Conservation (phyloP, 2,113 vertebrate species). For the Tricholaema leucomelas region DNA sequence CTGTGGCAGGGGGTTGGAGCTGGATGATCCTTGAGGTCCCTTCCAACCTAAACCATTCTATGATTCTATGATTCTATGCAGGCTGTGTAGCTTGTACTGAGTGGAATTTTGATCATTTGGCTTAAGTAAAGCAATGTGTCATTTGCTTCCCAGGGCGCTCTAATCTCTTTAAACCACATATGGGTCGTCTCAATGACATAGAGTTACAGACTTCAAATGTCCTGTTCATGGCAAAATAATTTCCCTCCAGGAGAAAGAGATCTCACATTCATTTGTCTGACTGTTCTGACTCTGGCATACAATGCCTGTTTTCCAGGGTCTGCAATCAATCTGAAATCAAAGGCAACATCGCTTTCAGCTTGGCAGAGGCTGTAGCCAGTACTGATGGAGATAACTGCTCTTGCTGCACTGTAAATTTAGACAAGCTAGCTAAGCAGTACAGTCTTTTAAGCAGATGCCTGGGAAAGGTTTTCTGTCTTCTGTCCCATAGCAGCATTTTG, state of each 20-base stretch:
- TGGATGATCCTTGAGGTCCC: no score
- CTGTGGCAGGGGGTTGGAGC: no score
- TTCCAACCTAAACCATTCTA: no score
- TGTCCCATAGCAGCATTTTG: not conserved
- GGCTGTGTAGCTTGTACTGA: not conserved
- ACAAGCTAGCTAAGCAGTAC: conserved; percentile 36
- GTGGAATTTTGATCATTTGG: conserved; percentile 42
- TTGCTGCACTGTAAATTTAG: conserved; percentile 44
- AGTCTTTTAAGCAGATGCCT: conserved; percentile 31
- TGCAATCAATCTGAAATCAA: conserved; percentile 27
- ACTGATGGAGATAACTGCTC: conserved; percentile 29
- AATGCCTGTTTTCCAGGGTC: not conserved
- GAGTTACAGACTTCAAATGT: not conserved
- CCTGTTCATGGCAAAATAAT: not conserved
- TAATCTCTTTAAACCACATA: conserved; percentile 19
- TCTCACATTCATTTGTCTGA: not conserved
- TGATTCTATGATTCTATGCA: no score
- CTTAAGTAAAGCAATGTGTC: not conserved
- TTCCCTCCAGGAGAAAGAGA: not conserved
- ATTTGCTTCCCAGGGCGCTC: not conserved
- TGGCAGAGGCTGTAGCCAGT: conserved; percentile 9
- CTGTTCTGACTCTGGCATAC: not conserved
- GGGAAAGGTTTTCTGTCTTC: conserved; percentile 30
- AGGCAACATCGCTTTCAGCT: conserved; percentile 2
- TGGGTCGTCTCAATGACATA: not conserved